A percentile compares a stretch with the other conserved stretches of the same genome.
Conservation (phyloP, 2,113 vertebrate species). For the Tylochromis polylepis region DNA sequence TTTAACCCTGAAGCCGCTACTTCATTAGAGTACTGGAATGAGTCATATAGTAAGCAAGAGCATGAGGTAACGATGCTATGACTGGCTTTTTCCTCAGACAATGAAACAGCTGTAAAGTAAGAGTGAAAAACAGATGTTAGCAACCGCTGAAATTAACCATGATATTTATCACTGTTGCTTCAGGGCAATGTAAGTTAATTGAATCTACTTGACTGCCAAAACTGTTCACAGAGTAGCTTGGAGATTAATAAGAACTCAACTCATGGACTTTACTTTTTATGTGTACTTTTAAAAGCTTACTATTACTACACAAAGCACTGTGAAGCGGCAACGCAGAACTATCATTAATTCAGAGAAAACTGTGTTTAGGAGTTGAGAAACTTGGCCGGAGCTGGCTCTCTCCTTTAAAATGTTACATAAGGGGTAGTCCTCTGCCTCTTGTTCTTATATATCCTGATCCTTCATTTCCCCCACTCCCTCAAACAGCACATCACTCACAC, state of each 20-base stretch:
- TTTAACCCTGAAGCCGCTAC: neutral
- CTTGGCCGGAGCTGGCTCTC: neutral
- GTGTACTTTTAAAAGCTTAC: neutral
- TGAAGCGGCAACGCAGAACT: neutral
- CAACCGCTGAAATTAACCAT: neutral
- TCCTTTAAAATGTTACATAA: neutral
- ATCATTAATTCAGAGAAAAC: neutral
- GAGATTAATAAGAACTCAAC: neutral
- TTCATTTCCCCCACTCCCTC: neutral
- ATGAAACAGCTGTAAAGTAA: neutral
- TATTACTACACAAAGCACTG: neutral
- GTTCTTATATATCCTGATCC: neutral
- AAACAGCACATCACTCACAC: neutral
- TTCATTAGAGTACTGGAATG: neutral
- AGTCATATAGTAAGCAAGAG: slow-evolving; percentile 25
- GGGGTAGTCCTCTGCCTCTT: neutral
- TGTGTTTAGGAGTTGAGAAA: neutral
- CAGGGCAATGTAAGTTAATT: neutral
- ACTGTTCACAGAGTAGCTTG: slow-evolving; percentile 6
- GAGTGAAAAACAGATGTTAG: slow-evolving; percentile 20
- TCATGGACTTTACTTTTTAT: neutral
- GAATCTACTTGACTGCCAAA: neutral
- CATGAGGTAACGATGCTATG: neutral
- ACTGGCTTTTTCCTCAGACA: neutral
- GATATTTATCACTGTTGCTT: slow-evolving; percentile 1